Base-by-base conservation (phyloP, 2,888 invertebrate species). In the Pycnomerus fuliginosus region DNA sequence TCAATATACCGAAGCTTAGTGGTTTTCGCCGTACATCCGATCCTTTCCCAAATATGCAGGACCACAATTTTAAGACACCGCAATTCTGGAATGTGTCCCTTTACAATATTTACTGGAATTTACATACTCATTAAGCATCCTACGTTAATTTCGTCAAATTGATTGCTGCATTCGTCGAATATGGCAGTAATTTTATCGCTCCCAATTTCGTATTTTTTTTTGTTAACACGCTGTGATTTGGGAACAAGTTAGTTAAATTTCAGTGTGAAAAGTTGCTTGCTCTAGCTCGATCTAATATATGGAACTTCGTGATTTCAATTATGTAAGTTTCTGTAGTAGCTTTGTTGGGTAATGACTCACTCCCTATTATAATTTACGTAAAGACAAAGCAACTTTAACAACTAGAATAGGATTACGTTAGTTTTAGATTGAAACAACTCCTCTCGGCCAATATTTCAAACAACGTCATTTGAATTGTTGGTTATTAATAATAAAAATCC, bases 281-380 rank as follows among this genome's bases (percentile, higher is more conserved):
- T 48, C 48, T 41, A 44, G 44, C 48, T 48, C 44, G 51, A 44
- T 53, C 47, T 51, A 47, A 51, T 52, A 53, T 50, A 48, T 44
- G 56, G 50, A 56, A 56, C 53, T 56, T 56, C 43, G 45, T 49
- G 54, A 58, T 59, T 61, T 56, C 55, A 58, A 56, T 58, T 59
- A 55, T 55, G 55, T 55, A 53, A 60, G 57, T 58, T 58, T 53
- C 52, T 52, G 46, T 47, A 51, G 51, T 50, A 49, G 52, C 56
- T 53, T 52, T 54, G 55, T 56, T 53, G 55, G 50, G 48, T 54
- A 59, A 61, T 56, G 55, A 55, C 51, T 47, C 50, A 48, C 50
- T 47, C 42, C 50, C 27, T 35, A 54, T n/a, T n/a, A n/a, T n/a
- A n/a, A n/a, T n/a, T n/a, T n/a, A 42, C 46, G 17, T 20, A 42